Percentiles rank a stretch among this genome's conserved stretches.
These are phyloP conservation scores for Sporophila hypoxantha DNA, from an alignment of 2,113 vertebrate species.

Conservation along the genomic window DNA sequence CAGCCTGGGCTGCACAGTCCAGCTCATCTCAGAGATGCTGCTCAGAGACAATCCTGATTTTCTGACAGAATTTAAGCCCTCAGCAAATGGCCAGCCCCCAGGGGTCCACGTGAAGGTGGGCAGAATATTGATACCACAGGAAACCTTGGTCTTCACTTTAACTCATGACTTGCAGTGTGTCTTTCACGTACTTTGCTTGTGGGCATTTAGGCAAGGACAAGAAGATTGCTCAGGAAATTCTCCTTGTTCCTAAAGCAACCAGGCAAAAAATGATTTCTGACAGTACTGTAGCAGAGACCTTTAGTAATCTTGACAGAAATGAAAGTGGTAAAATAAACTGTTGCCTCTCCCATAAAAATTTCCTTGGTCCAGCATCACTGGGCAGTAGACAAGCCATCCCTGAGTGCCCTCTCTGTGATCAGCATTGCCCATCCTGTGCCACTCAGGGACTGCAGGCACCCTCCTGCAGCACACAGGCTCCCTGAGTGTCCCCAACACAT, in stretches of 20 bases:
- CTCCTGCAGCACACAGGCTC: not conserved
- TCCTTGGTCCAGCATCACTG: not conserved
- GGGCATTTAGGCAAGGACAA: not conserved
- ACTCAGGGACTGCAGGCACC: not conserved
- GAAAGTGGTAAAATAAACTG: not conserved
- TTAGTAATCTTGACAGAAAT: not conserved
- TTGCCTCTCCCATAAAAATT: not conserved
- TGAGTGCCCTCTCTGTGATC: not conserved
- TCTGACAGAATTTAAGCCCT: not conserved
- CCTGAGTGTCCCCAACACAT: not conserved
- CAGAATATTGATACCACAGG: not conserved
- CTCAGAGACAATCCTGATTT: not conserved
- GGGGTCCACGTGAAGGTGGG: not conserved
- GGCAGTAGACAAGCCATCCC: not conserved
- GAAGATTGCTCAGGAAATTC: not conserved
- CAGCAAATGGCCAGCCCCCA: not conserved
- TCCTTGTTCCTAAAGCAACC: not conserved
- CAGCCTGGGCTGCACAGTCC: not conserved
- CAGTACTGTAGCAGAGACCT: not conserved
- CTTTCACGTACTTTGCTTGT: not conserved
- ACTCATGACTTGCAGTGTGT: not conserved
- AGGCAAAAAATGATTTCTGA: conserved; percentile 29
- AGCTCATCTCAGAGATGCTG: not conserved
- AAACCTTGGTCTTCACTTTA: not conserved
- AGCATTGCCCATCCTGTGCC: not conserved